These are phyloP conservation scores for Semicossyphus pulcher DNA, from an alignment of 2,113 vertebrate species.

Conservation along the genomic window DNA sequence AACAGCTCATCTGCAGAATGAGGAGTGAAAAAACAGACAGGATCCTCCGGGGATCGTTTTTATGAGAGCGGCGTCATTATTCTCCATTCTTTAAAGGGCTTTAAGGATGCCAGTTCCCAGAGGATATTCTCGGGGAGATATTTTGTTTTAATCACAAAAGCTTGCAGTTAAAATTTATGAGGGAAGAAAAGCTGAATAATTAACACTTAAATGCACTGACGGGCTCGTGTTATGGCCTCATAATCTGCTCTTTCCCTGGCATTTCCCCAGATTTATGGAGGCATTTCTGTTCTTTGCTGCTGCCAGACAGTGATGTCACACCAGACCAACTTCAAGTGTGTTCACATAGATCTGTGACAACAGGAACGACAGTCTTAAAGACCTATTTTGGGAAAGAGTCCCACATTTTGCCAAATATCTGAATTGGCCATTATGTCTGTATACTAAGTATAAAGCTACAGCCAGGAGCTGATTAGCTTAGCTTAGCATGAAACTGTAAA, in stretches of 20 bases:
- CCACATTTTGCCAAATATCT: not conserved
- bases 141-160: conserved; percentile 84
- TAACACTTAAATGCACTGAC: conserved; percentile 82
- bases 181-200: conserved; percentile 79
- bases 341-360: too few relatives aligned
- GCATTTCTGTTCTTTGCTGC: conserved; percentile 44
- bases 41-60: conserved; percentile 76
- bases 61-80: conserved; percentile 75
- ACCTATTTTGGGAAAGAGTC: too few relatives aligned
- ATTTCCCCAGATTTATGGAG: conserved; percentile 69
- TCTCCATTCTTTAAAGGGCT: conserved; percentile 79
- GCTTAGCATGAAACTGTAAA: too few relatives aligned
- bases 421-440: too few relatives aligned
- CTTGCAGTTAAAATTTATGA: conserved; percentile 81
- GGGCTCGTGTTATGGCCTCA: conserved; percentile 68
- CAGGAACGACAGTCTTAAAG: too few relatives aligned
- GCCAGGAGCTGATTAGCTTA: too few relatives aligned
- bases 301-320: conserved; percentile 70
- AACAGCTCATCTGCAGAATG: conserved; percentile 51
- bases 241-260: conserved; percentile 69
- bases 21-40: conserved; percentile 64
- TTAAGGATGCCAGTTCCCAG: conserved; percentile 78
- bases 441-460: not conserved
- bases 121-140: conserved; percentile 74
- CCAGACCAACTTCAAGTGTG: conserved; percentile 54